These are phyloP conservation scores for Marronus borbonicus DNA, from an alignment of 2,888 invertebrate genomes.

Conservation along the genomic window DNA sequence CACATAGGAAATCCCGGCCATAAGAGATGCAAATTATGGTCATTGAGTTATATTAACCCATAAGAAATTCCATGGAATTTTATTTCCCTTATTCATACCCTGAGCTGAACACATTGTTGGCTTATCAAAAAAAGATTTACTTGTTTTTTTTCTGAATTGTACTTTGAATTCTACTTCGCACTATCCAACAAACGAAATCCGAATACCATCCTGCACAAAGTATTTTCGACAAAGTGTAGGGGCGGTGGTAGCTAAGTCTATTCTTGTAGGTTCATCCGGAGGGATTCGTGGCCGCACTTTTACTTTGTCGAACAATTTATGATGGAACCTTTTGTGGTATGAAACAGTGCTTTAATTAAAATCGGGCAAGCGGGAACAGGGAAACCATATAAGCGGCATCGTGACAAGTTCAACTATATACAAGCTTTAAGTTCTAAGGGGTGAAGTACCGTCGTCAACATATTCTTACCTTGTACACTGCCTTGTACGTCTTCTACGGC, in stretches of 20 bases:
- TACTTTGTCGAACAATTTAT: conserved; percentile 39
- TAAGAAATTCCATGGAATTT: too few relatives aligned
- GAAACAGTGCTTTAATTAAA: conserved; percentile 45
- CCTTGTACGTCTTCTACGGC: conserved; percentile 3
- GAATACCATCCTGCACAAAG: not conserved
- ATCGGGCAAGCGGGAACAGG: conserved; percentile 26
- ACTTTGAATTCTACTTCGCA: too few relatives aligned
- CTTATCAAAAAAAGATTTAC: too few relatives aligned
- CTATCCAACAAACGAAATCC: not conserved
- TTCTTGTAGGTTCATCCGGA: conserved; percentile 25
- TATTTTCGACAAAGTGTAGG: not conserved
- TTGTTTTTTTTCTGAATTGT: too few relatives aligned
- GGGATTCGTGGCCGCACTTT: not conserved
- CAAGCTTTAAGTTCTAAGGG: conserved; percentile 2
- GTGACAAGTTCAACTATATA: not conserved
- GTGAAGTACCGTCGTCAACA: not conserved
- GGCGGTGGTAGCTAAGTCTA: not conserved
- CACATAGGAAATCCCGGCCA: too few relatives aligned
- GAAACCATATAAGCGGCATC: conserved; percentile 7
- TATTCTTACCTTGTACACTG: not conserved
- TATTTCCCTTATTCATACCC: too few relatives aligned
- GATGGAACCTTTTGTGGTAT: conserved; percentile 40
- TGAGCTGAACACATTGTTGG: too few relatives aligned
- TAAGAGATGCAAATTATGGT: too few relatives aligned
- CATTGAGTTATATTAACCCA: too few relatives aligned